Conservation (phyloP, 2,888 invertebrate species). For the Drosophila anceps region DNA sequence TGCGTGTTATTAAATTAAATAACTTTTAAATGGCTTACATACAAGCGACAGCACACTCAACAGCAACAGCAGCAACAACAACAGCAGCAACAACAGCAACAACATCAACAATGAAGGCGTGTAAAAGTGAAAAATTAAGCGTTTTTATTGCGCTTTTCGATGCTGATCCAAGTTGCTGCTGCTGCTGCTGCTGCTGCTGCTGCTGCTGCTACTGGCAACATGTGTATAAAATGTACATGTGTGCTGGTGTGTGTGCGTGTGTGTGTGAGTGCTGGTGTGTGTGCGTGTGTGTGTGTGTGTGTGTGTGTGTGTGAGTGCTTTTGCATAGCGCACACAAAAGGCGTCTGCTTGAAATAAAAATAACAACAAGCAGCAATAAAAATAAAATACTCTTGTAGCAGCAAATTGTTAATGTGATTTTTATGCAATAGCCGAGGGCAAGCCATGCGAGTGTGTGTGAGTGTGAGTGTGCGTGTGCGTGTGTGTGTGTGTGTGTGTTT, state of each 20-base stretch:
- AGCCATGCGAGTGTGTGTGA: constrained; percentile 3
- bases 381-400: constrained; percentile 81
- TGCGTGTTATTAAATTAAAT: constrained; percentile 78
- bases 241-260: constrained; percentile 24
- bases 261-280: constrained; percentile 39
- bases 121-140: constrained; percentile 80
- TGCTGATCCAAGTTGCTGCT: constrained; percentile 38
- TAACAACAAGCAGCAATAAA: constrained; percentile 81
- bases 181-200: constrained; percentile 4
- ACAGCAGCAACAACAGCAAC: constrained; percentile 17
- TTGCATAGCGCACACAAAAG: constrained; percentile 66
- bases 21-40: constrained; percentile 78
- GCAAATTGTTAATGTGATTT: constrained; percentile 82
- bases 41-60: constrained; percentile 53
- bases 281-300: constrained; percentile 19
- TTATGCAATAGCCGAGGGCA: constrained; percentile 67
- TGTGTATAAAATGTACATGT: constrained; percentile 62
- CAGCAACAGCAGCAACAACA: constrained; percentile 17
- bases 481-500: constrained; percentile 13
- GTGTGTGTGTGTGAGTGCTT: constrained; percentile 44
- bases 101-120: constrained; percentile 48
- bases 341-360: constrained; percentile 74
- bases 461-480: background rate
- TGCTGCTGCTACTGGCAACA: constrained; percentile 68
- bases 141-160: constrained; percentile 79